Evolutionary conservation across 2,888 invertebrate species (phyloP), one percentile per base, ranked within the genome.

Genomic region (Sceliomorpha sp.): DNA sequence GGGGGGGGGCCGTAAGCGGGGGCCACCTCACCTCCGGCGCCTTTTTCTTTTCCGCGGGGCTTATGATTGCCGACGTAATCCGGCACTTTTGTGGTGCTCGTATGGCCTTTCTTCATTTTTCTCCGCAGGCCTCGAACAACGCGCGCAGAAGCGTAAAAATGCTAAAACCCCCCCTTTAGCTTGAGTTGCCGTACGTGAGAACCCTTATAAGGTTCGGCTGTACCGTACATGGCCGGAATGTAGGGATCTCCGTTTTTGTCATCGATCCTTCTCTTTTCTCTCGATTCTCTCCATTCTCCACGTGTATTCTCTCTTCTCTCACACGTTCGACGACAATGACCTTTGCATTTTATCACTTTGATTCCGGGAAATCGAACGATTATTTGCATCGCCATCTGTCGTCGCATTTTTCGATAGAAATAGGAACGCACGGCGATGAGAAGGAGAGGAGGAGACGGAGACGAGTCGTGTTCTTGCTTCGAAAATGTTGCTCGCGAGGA

Each of bases 231-330:
- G 86, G 86, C 78, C 78, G 83, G 85, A 85, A 86, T 86, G 86
- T 85, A 84, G 85, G 84, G 85, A 84, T 83, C 83, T 80, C 82
- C 81, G 83, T 87, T 86, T 86, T 87, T 86, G 82, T 82, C 85
- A 84, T 83, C 78, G 82, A 78, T 81, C 70, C 72, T 70, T 70
- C 63, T 55, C 58, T 68, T 48, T 59, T 71, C 53, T 66, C 60
- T 47, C 48, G 60, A 63, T 60, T 47, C 59, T 51, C 53, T 47
- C 24, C 10, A 14, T 56, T 37, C 37, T 37, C 8, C 37, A 34
- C 20, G 39, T 44, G 39, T 53, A 39, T 44, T 42, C 10, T 45
- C 24, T 39, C 44, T 40, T 32, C 42, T 45, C 55, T 51, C 37
- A 12, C 40, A 12, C 32, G 15, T 39, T 36, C 58, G 13, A 32